phyloP scores from a whole-genome alignment of 2,113 vertebrate genomes.

The Thymallus thymallus region DNA sequence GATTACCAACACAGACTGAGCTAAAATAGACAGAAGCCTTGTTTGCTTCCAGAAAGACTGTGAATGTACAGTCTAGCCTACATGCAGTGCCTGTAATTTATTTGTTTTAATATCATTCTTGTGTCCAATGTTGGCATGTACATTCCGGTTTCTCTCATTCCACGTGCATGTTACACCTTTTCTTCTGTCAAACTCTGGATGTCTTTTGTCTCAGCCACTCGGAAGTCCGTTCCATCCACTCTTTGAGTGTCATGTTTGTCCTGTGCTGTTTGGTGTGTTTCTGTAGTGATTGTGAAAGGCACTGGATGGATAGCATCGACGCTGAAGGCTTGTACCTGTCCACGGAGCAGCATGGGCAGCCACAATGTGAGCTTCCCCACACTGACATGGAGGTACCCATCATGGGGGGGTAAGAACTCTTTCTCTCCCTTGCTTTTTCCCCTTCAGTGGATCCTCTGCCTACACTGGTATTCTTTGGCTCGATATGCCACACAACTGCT shows the following conservation, averaged over 20 bases:
- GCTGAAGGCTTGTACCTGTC: constrained; percentile 63
- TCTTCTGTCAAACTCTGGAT: not conserved
- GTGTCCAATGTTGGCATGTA: not conserved
- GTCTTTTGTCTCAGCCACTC: not conserved
- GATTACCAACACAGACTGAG: too few relatives aligned
- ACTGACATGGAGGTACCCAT: constrained; percentile 52
- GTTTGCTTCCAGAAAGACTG: not conserved
- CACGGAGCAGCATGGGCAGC: constrained; percentile 52
- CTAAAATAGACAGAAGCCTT: too few relatives aligned
- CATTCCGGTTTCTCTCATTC: not conserved
- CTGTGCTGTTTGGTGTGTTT: constrained; percentile 29
- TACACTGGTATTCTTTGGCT: not conserved
- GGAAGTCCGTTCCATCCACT: not conserved
- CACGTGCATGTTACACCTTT: not conserved
- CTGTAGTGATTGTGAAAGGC: constrained; percentile 42
- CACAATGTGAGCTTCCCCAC: constrained; percentile 51
- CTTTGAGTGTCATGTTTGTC: constrained; percentile 7
- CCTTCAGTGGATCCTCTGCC: not conserved
- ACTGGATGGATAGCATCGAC: constrained; percentile 69
- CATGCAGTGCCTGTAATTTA: not conserved
- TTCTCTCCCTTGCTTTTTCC: constrained; percentile 3
- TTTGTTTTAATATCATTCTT: not conserved
- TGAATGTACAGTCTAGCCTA: not conserved
- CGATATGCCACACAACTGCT: not conserved
- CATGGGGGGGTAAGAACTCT: constrained; percentile 61